phyloP scores from a whole-genome alignment of 2,888 invertebrate species.

The Drosophila cognata region DNA sequence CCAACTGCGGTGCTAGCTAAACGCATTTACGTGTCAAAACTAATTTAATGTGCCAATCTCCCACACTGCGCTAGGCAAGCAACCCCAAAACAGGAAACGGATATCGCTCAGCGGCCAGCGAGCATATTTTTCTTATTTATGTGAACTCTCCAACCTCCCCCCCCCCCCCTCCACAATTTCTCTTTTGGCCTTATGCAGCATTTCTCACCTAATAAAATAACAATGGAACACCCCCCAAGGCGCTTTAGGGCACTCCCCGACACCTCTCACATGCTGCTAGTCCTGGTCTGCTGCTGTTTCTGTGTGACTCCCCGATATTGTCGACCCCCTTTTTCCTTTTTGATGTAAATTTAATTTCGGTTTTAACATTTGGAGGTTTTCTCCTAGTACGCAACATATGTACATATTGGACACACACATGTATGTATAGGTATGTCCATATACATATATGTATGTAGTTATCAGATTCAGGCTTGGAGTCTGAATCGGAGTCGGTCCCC shows the following conservation, averaged over 20 bases:
- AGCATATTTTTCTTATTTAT: conserved; percentile 76
- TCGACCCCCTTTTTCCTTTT: conserved; percentile 42
- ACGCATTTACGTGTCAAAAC: conserved; percentile 81
- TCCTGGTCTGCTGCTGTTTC: conserved; percentile 22
- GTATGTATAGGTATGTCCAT: neutral
- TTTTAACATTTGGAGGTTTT: conserved; percentile 78
- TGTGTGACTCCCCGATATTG: neutral
- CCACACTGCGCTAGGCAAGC: conserved; percentile 12
- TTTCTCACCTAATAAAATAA: conserved; percentile 80
- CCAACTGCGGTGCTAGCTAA: conserved; percentile 50
- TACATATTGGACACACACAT: neutral
- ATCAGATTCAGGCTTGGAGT: conserved; percentile 14
- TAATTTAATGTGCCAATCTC: conserved; percentile 71
- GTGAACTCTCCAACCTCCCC: conserved; percentile 15
- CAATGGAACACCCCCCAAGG: conserved; percentile 62
- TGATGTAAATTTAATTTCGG: conserved; percentile 80
- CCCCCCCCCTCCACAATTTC: neutral
- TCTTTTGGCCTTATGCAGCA: conserved; percentile 38
- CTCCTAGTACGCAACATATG: conserved; percentile 13
- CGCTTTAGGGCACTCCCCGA: conserved; percentile 1
- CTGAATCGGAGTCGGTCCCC: conserved; percentile 48
- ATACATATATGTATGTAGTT: neutral
- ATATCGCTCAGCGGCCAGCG: conserved; percentile 53
- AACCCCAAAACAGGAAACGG: conserved; percentile 58
- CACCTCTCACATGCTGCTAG: conserved; percentile 43